Evolutionary conservation across 2,888 invertebrate species (phyloP), one percentile per base, ranked within the genome.

Genomic region (Proisotoma minuta): DNA sequence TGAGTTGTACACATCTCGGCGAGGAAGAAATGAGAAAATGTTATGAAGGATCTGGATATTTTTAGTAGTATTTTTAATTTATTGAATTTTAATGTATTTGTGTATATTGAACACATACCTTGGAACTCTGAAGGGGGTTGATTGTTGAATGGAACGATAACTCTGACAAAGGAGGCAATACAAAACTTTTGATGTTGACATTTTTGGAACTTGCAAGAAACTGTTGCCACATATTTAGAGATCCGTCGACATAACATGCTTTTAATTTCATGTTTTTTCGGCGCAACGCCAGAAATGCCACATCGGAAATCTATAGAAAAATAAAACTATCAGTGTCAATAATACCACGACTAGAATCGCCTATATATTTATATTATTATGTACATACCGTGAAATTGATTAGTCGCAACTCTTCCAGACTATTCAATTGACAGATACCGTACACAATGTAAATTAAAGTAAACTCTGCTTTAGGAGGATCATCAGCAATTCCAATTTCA

Each of bases 231-330:
- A 40, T 26, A 2, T 66, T 40, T 5, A 51, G 34, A 0, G 66
- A 52, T 8, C 61, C 63, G 26, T 66, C 59, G 1, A 66, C 29
- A 3, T 27, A 29, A 24, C 63, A 63, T 8, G 40, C 8, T 20
- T 49, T 40, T 5, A 66, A 24, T 0, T 27, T 49, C 23, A 58
- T 12, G 4, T 49, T 54, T 34, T 66, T 60, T n/a, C n/a, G n/a
- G 15, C 29, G 28, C 15, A 66, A 58, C 1, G 49, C 43, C 53
- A 66, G 57, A 10, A 66, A 53, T 2, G 60, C 57, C n/a, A 66
- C 58, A 52, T 66, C 66, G 8, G 66, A 58, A 8, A 63, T 53
- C 66, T 66, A 39, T 34, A 10, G 15, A 15, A 1, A 60, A 59
- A 15, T 26, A 43, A 40, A 28, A 24, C 24, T 12, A 52, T 12